Evolutionary conservation across 2,888 invertebrate genomes (phyloP), one percentile per base, ranked within the genome.

Genomic region (Buathra laborator): DNA sequence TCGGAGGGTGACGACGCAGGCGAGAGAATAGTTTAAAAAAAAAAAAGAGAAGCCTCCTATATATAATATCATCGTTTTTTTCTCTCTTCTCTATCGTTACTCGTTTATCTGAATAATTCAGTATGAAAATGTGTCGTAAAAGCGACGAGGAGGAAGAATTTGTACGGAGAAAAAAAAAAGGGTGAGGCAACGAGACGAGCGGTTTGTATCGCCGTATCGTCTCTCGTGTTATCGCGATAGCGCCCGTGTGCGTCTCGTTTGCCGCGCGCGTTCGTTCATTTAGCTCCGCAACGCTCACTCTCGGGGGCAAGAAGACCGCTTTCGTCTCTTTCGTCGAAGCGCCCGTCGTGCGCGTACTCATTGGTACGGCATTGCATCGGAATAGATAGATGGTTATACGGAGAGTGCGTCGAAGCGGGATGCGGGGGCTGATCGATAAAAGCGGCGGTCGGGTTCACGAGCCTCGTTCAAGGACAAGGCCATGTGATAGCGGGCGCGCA

Each of bases 391-490:
- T 89, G 89, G 89, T 89, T 80, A 81, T 84, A 84, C 89, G 88
- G 89, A 88, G 92, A 92, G 90, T 90, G 92, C 91, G 92, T 90
- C 89, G 91, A 91, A 90, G 92, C 91, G 92, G 92, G 92, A 90
- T 92, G 93, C 92, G 93, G 93, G 93, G 93, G 93, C 93, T 93
- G 93, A 94, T 94, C 94, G 93, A 94, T 94, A 93, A 93, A 93
- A 92, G 93, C 92, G 89, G 88, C 87, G 88, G 89, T 90, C 90
- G 94, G 92, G 94, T 94, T 94, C 94, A 94, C 93, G 91, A 93
- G 93, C 94, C 94, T 92, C 93, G 92, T 94, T 94, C 94, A 94
- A 95, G 95, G 95, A 95, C 95, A 95, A 95, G 95, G 95, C 95
- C 95, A 95, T 94, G 92, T 91, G 94, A 94, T 93, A 94, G 93